Conservation (phyloP, 2,888 invertebrate species). For the Thumatha senex region DNA sequence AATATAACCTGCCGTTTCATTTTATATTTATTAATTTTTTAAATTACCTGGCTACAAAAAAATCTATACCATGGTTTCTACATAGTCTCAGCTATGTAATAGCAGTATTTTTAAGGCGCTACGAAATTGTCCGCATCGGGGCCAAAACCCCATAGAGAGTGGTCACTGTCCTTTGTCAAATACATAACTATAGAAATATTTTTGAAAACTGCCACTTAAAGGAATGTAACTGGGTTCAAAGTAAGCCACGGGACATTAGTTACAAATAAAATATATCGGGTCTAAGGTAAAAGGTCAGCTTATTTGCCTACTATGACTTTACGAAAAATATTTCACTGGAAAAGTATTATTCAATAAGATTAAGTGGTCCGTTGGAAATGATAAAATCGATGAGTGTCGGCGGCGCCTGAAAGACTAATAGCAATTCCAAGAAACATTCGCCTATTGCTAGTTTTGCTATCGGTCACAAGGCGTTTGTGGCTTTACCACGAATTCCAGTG, state of each 20-base stretch:
- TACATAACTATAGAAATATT: too few species aligned
- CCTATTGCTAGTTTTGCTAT: conserved; percentile 31
- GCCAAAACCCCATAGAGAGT: too few species aligned
- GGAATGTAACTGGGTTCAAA: too few species aligned
- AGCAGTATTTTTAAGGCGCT: too few species aligned
- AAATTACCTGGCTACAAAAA: too few species aligned
- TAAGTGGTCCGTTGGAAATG: conserved; percentile 43
- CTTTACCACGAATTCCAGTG: conserved; percentile 17
- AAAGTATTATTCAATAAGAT: conserved; percentile 45
- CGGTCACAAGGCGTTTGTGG: conserved; percentile 13
- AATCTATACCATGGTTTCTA: too few species aligned
- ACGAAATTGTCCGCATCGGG: too few species aligned
- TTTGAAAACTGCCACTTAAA: too few species aligned
- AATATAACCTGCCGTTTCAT: too few species aligned
- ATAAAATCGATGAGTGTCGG: conserved; percentile 55
- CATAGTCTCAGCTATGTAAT: too few species aligned
- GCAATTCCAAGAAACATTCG: conserved; percentile 48
- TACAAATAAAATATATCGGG: not conserved
- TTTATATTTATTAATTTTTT: too few species aligned
- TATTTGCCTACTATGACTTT: not conserved
- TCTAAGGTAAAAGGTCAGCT: not conserved
- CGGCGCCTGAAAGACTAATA: conserved; percentile 61
- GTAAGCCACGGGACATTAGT: not conserved
- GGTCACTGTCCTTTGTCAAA: too few species aligned
- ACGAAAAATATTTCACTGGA: conserved; percentile 17